Conservation (phyloP, 2,888 invertebrate genomes). For the Phaedon cochleariae region DNA sequence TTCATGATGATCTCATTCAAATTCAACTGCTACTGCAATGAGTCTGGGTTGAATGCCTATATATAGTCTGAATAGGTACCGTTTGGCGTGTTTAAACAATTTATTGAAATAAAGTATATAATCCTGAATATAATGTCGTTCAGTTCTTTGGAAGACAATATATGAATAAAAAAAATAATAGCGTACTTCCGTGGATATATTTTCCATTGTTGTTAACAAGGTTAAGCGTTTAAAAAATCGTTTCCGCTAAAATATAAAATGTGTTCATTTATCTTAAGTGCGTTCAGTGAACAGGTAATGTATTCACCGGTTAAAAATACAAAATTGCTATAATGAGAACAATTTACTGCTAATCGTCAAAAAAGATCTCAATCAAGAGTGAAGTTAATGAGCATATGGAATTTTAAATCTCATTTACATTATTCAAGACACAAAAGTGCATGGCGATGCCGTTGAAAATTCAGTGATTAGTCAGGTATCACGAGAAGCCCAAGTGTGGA, state of each 20-base stretch:
- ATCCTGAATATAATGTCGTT: no score
- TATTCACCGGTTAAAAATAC: conserved; percentile 64
- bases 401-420: conserved; percentile 58
- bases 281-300: conserved; percentile 62
- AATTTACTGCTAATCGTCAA: conserved; percentile 64
- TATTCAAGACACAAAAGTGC: conserved; percentile 36
- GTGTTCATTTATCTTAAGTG: conserved; percentile 59
- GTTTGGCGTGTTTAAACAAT: no score
- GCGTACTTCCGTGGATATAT: no score
- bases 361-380: conserved; percentile 63
- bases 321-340: conserved; percentile 65
- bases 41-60: no score
- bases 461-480: background rate
- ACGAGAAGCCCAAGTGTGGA: background rate
- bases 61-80: no score
- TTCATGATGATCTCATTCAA: no score
- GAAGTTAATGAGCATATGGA: conserved; percentile 60
- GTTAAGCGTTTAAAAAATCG: conserved; percentile 55
- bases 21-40: no score
- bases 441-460: conserved; percentile 16
- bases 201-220: conserved; percentile 52
- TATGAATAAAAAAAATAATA: no score
- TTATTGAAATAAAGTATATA: no score
- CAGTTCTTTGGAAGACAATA: no score
- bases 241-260: conserved; percentile 57